Evolutionary conservation across 2,888 invertebrate species (phyloP), one percentile per base, ranked within the genome.

Genomic region (Villa cingulata): DNA sequence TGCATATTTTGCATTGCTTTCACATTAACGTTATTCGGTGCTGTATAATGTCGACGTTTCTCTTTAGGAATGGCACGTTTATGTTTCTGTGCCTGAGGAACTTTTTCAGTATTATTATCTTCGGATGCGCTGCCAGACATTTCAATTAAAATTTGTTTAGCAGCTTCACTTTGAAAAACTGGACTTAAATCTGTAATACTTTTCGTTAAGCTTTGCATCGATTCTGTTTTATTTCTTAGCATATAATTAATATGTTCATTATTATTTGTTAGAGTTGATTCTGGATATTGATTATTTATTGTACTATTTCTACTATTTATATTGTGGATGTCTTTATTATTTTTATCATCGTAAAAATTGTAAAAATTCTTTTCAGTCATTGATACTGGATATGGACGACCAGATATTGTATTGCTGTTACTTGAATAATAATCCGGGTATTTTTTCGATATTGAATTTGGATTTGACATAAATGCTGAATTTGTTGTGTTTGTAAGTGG

Each of bases 121-220:
- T 76, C 70, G 0, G 68, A 67, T 40, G 71, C 69, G 40, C 68
- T 68, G 45, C 72, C 72, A 37, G 70, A 65, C 78, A 88, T 81
- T 69, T 88, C 87, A 53, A 83, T 85, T 53, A 88, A 85, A 45
- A 89, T 89, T 68, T 87, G 85, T 52, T 82, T 78, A 2, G 89
- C 88, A 2, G 88, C 86, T 64, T 87, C 87, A 61, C 87, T 87
- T 62, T 87, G 86, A 66, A 87, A 89, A 46, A 86, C 81, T 0
- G 86, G 86, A 20, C 85, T 86, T 54, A 86, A 63, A 58, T 86
- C 78, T 12, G 60, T 65, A 15, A 68, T 56, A 48, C 66, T 65
- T 52, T 68, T 67, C 37, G 64, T 68, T 3, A 69, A 57, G 45
- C 69, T 69, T 54, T 68, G 68, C 55, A 66, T 54, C 1, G 69